Conservation (phyloP, 2,113 vertebrate species). For the Aspidoscelis tigris region DNA sequence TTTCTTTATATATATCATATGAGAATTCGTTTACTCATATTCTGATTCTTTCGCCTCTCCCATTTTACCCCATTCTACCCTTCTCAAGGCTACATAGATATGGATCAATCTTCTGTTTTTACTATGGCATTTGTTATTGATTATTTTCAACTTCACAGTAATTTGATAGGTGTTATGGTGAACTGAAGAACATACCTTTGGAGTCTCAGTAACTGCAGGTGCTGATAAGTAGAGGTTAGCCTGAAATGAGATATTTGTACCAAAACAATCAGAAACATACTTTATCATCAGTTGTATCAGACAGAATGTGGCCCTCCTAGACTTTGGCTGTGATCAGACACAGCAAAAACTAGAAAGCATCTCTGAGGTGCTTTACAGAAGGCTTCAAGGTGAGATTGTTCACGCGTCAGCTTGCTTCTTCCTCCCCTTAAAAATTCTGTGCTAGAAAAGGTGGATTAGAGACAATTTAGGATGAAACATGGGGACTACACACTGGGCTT, state of each 20-base stretch:
- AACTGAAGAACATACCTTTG: conserved; percentile 67
- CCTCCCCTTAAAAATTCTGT: too few relatives aligned
- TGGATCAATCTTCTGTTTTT: not conserved
- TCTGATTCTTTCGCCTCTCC: not conserved
- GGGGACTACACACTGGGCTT: too few relatives aligned
- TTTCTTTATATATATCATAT: not conserved
- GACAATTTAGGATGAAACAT: too few relatives aligned
- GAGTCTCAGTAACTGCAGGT: conserved; percentile 68
- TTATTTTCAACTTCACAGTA: not conserved
- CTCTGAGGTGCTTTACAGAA: too few relatives aligned
- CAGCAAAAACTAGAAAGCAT: too few relatives aligned
- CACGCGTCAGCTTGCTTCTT: too few relatives aligned
- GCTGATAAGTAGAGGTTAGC: conserved; percentile 79
- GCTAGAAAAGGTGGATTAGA: too few relatives aligned
- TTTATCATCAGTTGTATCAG: not conserved
- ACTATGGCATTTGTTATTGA: not conserved
- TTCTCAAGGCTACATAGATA: not conserved
- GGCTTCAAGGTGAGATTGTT: too few relatives aligned
- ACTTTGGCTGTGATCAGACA: too few relatives aligned
- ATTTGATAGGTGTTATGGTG: not conserved
- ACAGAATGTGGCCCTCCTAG: not conserved
- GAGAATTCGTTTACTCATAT: not conserved
- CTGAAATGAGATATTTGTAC: conserved; percentile 72
- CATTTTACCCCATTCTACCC: not conserved
- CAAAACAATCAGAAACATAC: conserved; percentile 17